These are phyloP conservation scores for Pseudoips prasinana DNA, from an alignment of 2,888 invertebrate genomes.

Conservation along the genomic window DNA sequence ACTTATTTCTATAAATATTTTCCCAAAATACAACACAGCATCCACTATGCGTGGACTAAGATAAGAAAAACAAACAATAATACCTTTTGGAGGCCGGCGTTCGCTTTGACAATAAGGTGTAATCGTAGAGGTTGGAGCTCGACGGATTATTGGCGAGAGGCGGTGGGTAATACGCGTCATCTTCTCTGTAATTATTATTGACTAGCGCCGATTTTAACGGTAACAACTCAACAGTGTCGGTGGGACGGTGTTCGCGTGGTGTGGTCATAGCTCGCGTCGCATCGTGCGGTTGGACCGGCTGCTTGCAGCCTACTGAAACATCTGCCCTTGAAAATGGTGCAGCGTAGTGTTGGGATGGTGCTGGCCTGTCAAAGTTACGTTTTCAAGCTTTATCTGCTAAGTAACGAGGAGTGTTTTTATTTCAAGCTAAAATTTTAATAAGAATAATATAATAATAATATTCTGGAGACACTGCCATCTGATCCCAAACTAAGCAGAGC, in stretches of 20 bases:
- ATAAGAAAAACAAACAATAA: slow-evolving; percentile 28
- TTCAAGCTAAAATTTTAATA: too few relatives aligned
- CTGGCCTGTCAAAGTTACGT: too few relatives aligned
- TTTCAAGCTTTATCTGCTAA: slow-evolving; percentile 9
- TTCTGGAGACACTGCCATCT: too few relatives aligned
- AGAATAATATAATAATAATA: too few relatives aligned
- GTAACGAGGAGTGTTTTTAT: too few relatives aligned
- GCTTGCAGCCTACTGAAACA: slow-evolving; percentile 57
- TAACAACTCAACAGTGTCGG: slow-evolving; percentile 70
- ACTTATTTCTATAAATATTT: too few relatives aligned
- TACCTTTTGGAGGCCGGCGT: slow-evolving; percentile 79
- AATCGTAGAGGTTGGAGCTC: slow-evolving; percentile 64
- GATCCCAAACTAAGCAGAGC: too few relatives aligned
- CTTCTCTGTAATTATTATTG: slow-evolving; percentile 66
- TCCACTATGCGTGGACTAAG: too few relatives aligned
- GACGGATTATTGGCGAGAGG: slow-evolving; percentile 61
- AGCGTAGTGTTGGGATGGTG: slow-evolving; percentile 40
- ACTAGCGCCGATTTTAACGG: slow-evolving; percentile 73
- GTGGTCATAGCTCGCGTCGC: slow-evolving; percentile 62
- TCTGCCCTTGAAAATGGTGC: slow-evolving; percentile 65
- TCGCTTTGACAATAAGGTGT: slow-evolving; percentile 72
- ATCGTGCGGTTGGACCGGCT: slow-evolving; percentile 55
- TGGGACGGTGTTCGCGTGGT: slow-evolving; percentile 56
- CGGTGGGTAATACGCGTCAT: slow-evolving; percentile 68
- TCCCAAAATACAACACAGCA: too few relatives aligned